phyloP scores from a whole-genome alignment of 2,797 vertebrate species.

The Semotilus atromaculatus region DNA sequence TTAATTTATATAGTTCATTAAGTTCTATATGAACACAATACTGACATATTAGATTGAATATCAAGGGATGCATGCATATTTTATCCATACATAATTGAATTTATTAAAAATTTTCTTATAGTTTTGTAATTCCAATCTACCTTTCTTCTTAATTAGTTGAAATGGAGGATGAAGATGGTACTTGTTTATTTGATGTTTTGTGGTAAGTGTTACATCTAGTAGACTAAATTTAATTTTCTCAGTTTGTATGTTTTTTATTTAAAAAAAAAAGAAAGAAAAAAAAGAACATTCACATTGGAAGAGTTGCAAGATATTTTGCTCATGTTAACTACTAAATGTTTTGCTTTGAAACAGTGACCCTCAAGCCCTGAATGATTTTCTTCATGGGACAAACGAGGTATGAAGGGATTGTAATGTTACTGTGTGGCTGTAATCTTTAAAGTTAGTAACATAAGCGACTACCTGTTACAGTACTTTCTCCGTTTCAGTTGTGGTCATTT shows the following conservation, averaged over 20 bases:
- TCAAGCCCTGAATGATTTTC: slow-evolving; percentile 86
- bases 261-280: not conserved
- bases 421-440: not conserved
- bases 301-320: not conserved
- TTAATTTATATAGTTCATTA: not conserved
- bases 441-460: not conserved
- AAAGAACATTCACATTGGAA: not conserved
- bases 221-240: accelerated
- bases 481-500: not conserved
- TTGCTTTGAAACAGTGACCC: slow-evolving; percentile 75
- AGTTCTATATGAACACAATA: not conserved
- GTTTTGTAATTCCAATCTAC: not conserved
- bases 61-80: not conserved
- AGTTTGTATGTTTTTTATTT: not conserved
- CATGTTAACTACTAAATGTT: slow-evolving; percentile 12
- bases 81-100: not conserved
- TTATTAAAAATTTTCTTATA: not conserved
- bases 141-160: slow-evolving; percentile 71
- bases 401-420: slow-evolving; percentile 9
- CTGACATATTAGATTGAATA: not conserved
- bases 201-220: slow-evolving; percentile 73
- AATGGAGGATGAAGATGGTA: slow-evolving; percentile 89
- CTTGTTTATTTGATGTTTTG: slow-evolving; percentile 87
- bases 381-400: slow-evolving; percentile 86
- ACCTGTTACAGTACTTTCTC: not conserved